These are phyloP conservation scores for Acropora yongei DNA, from an alignment of 64 coral and sea anemone genomes.

Conservation along the genomic window DNA sequence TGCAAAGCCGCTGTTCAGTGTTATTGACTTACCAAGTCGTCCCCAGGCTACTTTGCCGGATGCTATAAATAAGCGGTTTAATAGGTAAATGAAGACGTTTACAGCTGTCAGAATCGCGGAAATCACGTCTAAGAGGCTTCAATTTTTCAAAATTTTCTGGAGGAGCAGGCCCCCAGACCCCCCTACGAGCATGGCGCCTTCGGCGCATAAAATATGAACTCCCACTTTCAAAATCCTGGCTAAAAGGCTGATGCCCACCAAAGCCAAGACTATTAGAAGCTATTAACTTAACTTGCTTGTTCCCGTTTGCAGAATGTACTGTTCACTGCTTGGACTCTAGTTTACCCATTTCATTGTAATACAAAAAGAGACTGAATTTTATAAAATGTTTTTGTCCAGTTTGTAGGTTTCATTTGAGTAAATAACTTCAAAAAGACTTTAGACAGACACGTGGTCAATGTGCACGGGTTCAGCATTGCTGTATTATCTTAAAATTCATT, in stretches of 20 bases:
- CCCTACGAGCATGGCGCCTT: too few species aligned
- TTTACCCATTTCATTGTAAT: constrained; percentile 18
- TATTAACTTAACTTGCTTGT: constrained; percentile 4
- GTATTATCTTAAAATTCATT: constrained; percentile 39
- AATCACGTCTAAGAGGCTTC: too few species aligned
- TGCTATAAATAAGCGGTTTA: too few species aligned
- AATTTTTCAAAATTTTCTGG: too few species aligned
- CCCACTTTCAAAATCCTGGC: too few species aligned
- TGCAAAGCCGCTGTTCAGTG: too few species aligned
- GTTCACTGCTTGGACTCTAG: constrained; percentile 12
- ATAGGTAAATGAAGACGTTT: too few species aligned
- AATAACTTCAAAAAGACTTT: constrained; percentile 32
- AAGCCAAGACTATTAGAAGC: neutral
- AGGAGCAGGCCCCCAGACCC: too few species aligned
- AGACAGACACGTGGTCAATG: constrained; percentile 33
- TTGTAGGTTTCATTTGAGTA: constrained; percentile 48
- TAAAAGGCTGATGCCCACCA: neutral
- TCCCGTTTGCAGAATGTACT: constrained; percentile 21
- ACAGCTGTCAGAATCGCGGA: too few species aligned
- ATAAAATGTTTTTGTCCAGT: constrained; percentile 36
- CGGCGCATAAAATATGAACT: too few species aligned
- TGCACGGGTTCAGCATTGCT: constrained; percentile 48
- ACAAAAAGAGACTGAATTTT: constrained; percentile 23
- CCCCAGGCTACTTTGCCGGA: too few species aligned
- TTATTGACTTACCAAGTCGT: too few species aligned